Base-by-base conservation (phyloP, 2,113 vertebrate genomes). In the Sakesphorus luctuosus region DNA sequence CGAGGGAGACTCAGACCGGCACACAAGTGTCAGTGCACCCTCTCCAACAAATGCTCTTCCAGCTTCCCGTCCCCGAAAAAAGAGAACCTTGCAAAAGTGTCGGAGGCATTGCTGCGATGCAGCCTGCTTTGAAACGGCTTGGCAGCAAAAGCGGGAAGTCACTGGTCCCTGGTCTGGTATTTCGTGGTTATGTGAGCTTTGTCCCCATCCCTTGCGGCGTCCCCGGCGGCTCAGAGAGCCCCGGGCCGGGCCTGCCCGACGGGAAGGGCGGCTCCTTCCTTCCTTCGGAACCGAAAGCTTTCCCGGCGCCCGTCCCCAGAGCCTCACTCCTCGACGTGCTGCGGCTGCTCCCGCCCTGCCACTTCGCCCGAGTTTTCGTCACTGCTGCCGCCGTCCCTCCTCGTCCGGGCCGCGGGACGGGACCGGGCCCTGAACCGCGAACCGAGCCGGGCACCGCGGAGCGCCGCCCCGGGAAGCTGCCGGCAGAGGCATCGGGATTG, bases 331-430 rank as follows among this genome's bases (percentile, higher is more conserved):
- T 23, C 9, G 18, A 0, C 3, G 6, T 1, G 20, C 6, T 18
- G 8, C 21, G 3, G 0, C 3, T 7, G 21, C 33, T 21, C 11
- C 29, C 33, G 11, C 9, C 0, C 8, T 1, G 1, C 4, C 38
- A 2, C 20, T 18, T 0, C 0, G 9, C 8, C 20, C 29, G n/a
- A 0, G n/a, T 4, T 25, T 9, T 21, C 13, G 17, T 24, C 6
- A 10, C 38, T 1, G 28, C 46, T 6, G 31, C 31, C 18, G 26
- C 18, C 17, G 5, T 11, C 28, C 17, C 3, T 21, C 24, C 3
- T 33, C 0, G 53, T 8, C 6, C 11, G 6, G 56, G 24, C 49
- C 21, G 23, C 29, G 5, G 69, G 55, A 8, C 6, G 26, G 84
- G 93, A 84, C 73, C 65, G 79, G 16, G 9, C 16, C 10, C 52